Evolutionary conservation across 30 jellyfish, hydroid and myxozoan species (phyloP), one percentile per base, ranked within the genome.

Genomic region (Hydra vulgaris): DNA sequence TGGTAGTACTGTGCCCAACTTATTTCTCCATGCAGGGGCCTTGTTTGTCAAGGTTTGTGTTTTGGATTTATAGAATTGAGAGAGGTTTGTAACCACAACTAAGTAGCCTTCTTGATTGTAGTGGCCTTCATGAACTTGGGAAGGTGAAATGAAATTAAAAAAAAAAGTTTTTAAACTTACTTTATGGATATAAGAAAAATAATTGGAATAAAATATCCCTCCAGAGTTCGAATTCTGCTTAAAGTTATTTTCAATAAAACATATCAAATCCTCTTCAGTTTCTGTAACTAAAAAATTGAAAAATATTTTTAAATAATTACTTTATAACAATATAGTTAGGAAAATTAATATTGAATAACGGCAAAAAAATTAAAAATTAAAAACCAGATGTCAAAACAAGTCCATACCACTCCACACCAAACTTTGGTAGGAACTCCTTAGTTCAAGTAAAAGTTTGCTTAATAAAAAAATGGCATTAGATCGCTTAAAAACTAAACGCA

Each of bases 381-480:
- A 40, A 3, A 40, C 5, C 5, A 40, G 61, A 40, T 3, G 61
- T 40, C 5, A 40, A 40, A 5, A 40, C 61, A 40, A 69, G 8
- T 73, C 40, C 54, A 21, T 73, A 73, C 81, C 81, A 21, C 53
- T 25, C 22, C 27, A 21, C 15, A 54, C 53, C 15, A 73, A n/a
- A 17, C 53, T 27, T 26, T 73, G 81, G 81, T 21, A 73, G 53
- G 24, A 21, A 54, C 15, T 21, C 61, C 53, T 54, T 7, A 78
- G 79, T 78, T 78, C 85, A 61, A 53, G 52, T 0, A 21, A n/a
- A 52, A 78, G 25, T 25, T 78, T 78, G 8, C 21, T 27, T 15
- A 78, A 18, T 5, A 78, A 52, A 61, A 78, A 27, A 17, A 78
- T 20, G 15, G 85, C 85, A 27, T 78, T 80, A 53, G 27, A 26